A percentile compares a stretch with the other conserved stretches of the same genome.
phyloP scores from a whole-genome alignment of 92 coral and sea anemone genomes.

The Pocillopora grandis region DNA sequence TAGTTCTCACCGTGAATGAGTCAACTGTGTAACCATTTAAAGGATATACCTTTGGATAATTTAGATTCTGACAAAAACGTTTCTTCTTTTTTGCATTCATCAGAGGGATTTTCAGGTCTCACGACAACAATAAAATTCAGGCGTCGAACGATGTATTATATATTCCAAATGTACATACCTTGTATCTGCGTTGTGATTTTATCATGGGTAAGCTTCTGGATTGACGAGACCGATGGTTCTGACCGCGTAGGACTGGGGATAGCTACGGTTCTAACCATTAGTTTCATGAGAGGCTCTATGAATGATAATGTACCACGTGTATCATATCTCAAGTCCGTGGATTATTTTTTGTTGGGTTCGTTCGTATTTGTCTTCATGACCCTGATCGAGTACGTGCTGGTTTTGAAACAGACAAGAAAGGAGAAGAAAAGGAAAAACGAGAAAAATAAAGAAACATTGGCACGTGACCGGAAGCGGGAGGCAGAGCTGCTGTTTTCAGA shows the following conservation, averaged over 20 bases:
- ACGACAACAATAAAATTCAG: conserved; percentile 80
- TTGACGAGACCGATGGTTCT: conserved; percentile 82
- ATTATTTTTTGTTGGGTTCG: conserved; percentile 85
- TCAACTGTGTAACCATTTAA: too few relatives aligned
- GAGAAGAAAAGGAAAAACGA: conserved; percentile 54
- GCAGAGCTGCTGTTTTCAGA: conserved; percentile 6
- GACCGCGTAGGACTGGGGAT: conserved; percentile 92
- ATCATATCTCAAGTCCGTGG: conserved; percentile 94
- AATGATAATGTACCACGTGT: conserved; percentile 94
- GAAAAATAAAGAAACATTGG: conserved; percentile 41
- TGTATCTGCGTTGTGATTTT: conserved; percentile 82
- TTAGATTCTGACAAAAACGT: not conserved
- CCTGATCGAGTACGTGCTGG: conserved; percentile 88
- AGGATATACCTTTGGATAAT: too few relatives aligned
- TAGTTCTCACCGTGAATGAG: too few relatives aligned
- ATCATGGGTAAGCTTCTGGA: conserved; percentile 93
- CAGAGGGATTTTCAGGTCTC: conserved; percentile 77
- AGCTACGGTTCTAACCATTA: conserved; percentile 88
- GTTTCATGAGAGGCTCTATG: conserved; percentile 93
- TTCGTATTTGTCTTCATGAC: conserved; percentile 94
- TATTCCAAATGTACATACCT: conserved; percentile 88
- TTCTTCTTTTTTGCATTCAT: not conserved
- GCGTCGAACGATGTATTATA: conserved; percentile 83
- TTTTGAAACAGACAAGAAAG: conserved; percentile 68
- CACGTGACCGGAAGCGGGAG: conserved; percentile 18